Percentiles rank a stretch among this genome's conserved stretches.
Conservation (phyloP, 2,888 invertebrate genomes). For the Cantharis flavilabris region DNA sequence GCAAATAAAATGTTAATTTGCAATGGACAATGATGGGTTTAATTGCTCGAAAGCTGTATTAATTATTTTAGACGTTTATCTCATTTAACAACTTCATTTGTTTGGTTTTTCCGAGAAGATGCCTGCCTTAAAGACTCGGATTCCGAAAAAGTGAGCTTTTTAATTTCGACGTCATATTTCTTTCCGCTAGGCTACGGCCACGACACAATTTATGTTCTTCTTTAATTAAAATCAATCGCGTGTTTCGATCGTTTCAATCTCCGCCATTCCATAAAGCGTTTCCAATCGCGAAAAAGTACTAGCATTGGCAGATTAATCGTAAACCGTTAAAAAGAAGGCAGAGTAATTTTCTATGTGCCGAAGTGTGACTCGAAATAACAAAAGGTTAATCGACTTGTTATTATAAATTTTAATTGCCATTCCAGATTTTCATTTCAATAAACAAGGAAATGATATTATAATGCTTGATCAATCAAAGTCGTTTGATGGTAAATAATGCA, state of each 20-base stretch:
- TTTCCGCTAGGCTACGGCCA: neutral
- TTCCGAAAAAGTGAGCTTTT: neutral
- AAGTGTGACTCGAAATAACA: neutral
- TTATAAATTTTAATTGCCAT: neutral
- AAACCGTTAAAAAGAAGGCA: neutral
- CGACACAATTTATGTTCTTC: neutral
- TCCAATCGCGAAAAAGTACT: neutral
- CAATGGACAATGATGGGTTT: constrained; percentile 4
- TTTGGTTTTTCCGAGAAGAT: neutral
- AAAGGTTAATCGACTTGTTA: neutral
- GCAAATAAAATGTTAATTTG: constrained; percentile 5
- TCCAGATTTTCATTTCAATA: neutral
- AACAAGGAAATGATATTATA: neutral
- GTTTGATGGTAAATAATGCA: constrained; percentile 6
- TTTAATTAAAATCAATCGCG: neutral
- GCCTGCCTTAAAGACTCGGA: neutral
- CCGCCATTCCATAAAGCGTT: neutral
- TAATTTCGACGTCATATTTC: neutral
- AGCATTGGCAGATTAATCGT: neutral
- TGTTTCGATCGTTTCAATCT: neutral
- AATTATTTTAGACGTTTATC: neutral
- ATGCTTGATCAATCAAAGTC: constrained; percentile 6
- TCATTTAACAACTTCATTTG: neutral
- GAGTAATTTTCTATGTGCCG: neutral
- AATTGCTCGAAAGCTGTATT: constrained; percentile 6